These are phyloP conservation scores for Psilopogon haemacephalus DNA, from an alignment of 2,113 vertebrate genomes.

Conservation along the genomic window DNA sequence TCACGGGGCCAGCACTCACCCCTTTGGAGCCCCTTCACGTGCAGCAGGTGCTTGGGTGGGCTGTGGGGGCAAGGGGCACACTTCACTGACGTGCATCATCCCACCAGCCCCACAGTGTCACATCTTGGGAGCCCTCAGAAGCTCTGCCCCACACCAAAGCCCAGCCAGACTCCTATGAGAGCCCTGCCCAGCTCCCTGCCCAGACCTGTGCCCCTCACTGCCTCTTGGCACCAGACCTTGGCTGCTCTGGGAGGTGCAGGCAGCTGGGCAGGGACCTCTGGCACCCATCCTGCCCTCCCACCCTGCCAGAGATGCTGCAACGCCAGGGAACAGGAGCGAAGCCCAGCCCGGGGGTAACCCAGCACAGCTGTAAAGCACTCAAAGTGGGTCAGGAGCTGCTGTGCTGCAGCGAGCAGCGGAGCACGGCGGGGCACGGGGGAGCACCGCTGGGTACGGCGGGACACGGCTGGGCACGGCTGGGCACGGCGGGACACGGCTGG, in stretches of 20 bases:
- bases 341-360: fast-evolving
- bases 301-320: fast-evolving
- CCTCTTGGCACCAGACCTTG: background rate
- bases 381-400: background rate
- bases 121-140: background rate
- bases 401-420: background rate
- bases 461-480: too few species aligned
- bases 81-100: fast-evolving
- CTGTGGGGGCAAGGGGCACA: background rate
- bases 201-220: background rate
- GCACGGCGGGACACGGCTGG: too few species aligned
- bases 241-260: background rate
- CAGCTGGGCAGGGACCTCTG: background rate
- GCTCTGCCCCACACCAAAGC: background rate
- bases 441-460: too few species aligned
- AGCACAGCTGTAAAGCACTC: background rate
- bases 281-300: background rate
- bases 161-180: background rate
- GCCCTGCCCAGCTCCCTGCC: background rate
- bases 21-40: too few species aligned
- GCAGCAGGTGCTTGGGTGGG: background rate
- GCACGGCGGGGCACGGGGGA: too few species aligned
- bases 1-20: background rate
- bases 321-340: fast-evolving
- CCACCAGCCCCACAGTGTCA: background rate